These are phyloP conservation scores for Ryuthela nishihirai DNA, from an alignment of 2,888 invertebrate species.

Conservation along the genomic window DNA sequence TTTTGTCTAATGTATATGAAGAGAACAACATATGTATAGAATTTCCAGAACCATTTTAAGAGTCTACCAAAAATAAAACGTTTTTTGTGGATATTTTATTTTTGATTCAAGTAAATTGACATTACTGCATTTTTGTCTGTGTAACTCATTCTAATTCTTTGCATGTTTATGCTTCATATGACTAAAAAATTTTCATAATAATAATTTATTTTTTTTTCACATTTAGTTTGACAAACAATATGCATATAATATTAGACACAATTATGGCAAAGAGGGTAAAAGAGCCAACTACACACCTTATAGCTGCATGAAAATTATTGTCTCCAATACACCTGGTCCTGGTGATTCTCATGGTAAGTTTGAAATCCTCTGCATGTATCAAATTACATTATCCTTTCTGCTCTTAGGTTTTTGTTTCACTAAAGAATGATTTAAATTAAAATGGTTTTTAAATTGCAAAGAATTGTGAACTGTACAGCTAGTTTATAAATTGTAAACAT, in stretches of 20 bases:
- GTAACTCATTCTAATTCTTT: background rate
- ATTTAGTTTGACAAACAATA: slow-evolving; percentile 84
- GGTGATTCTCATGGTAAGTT: slow-evolving; percentile 72
- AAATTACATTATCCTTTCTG: too few relatives aligned
- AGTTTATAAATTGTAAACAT: too few relatives aligned
- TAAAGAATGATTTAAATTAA: too few relatives aligned
- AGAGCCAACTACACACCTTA: slow-evolving; percentile 83
- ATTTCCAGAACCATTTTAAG: too few relatives aligned
- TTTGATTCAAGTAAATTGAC: background rate
- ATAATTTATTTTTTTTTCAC: slow-evolving; percentile 9
- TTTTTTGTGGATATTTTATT: background rate
- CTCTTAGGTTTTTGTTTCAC: too few relatives aligned
- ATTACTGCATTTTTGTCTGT: background rate
- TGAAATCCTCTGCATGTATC: slow-evolving; percentile 20
- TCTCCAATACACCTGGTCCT: slow-evolving; percentile 60
- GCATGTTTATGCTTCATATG: background rate
- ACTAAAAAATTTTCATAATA: background rate
- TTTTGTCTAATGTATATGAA: too few relatives aligned
- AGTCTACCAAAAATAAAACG: too few relatives aligned
- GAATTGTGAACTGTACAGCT: too few relatives aligned
- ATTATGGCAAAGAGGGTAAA: slow-evolving; percentile 93
- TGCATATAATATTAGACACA: slow-evolving; percentile 84
- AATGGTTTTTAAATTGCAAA: too few relatives aligned
- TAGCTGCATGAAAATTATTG: slow-evolving; percentile 82
- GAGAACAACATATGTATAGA: too few relatives aligned